Conservation (phyloP, 2,888 invertebrate genomes). For the Norana najaformis region DNA sequence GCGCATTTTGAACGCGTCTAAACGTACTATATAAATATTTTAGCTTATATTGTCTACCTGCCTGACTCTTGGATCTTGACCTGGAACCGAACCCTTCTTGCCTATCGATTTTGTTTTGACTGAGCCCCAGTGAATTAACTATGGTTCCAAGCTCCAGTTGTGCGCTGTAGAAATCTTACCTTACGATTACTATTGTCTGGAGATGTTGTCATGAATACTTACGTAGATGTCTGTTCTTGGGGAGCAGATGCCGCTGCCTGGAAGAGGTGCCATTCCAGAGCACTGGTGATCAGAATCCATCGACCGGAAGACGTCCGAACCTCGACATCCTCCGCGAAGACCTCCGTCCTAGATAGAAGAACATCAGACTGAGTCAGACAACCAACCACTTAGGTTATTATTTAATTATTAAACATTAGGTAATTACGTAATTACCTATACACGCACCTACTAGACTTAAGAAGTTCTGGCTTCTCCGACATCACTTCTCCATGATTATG, state of each 20-base stretch:
- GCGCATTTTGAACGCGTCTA: too few relatives aligned
- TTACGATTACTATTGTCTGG: background rate
- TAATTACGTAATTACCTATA: background rate
- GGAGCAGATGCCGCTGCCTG: background rate
- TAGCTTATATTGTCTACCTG: too few relatives aligned
- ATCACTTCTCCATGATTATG: too few relatives aligned
- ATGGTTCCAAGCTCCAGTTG: too few relatives aligned
- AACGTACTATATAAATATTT: too few relatives aligned
- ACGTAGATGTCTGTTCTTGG: slow-evolving; percentile 9
- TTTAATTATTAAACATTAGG: too few relatives aligned
- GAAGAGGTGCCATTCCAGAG: background rate
- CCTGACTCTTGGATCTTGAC: too few relatives aligned
- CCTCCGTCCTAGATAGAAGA: background rate
- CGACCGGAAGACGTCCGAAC: background rate
- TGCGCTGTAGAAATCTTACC: background rate
- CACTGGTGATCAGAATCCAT: background rate
- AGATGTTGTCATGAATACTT: background rate
- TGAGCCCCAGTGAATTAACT: too few relatives aligned
- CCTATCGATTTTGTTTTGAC: too few relatives aligned
- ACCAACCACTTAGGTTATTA: too few relatives aligned
- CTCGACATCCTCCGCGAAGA: background rate
- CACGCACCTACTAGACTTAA: background rate
- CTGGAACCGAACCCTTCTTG: too few relatives aligned
- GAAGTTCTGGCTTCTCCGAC: too few relatives aligned
- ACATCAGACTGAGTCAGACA: background rate